A percentile compares a stretch with the other conserved stretches of the same genome.
These are phyloP conservation scores for Bombus cullumanus DNA, from an alignment of 1,140 invertebrate species.

Conservation along the genomic window DNA sequence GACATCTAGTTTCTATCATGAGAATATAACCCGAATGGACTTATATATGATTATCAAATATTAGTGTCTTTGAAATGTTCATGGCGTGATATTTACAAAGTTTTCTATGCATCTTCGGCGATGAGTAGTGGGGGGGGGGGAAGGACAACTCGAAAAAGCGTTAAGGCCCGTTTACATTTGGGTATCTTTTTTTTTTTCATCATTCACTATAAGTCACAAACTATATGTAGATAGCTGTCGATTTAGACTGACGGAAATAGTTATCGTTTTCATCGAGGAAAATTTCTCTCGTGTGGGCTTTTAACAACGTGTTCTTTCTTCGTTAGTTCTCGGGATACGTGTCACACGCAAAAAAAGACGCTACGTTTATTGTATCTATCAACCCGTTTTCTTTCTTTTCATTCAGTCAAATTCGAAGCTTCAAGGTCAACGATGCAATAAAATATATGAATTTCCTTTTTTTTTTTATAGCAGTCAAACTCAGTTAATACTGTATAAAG, in stretches of 20 bases:
- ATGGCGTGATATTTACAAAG: slow-evolving; percentile 43
- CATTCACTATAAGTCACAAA: slow-evolving; percentile 4
- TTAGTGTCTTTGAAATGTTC: not conserved
- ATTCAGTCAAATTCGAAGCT: slow-evolving; percentile 49
- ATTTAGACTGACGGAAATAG: slow-evolving; percentile 23
- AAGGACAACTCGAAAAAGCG: slow-evolving; percentile 29
- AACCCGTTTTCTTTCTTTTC: not conserved
- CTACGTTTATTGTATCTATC: slow-evolving; percentile 19
- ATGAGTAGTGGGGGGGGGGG: not conserved
- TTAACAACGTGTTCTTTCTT: not conserved
- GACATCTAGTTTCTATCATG: slow-evolving; percentile 16
- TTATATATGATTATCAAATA: not conserved
- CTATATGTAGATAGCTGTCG: not conserved
- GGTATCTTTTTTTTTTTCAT: not conserved
- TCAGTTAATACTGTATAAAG: slow-evolving; percentile 53
- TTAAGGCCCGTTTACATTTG: slow-evolving; percentile 42
- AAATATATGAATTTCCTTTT: slow-evolving; percentile 41
- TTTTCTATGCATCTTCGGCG: slow-evolving; percentile 15
- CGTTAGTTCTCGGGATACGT: not conserved
- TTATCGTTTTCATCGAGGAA: not conserved
- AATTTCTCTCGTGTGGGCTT: not conserved
- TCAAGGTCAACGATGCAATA: slow-evolving; percentile 57
- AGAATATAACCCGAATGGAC: slow-evolving; percentile 1
- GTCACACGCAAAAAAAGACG: not conserved
- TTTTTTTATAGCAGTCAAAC: slow-evolving; percentile 28